These are phyloP conservation scores for Catharus fuscescens DNA, from an alignment of 2,113 vertebrate genomes.

Conservation along the genomic window DNA sequence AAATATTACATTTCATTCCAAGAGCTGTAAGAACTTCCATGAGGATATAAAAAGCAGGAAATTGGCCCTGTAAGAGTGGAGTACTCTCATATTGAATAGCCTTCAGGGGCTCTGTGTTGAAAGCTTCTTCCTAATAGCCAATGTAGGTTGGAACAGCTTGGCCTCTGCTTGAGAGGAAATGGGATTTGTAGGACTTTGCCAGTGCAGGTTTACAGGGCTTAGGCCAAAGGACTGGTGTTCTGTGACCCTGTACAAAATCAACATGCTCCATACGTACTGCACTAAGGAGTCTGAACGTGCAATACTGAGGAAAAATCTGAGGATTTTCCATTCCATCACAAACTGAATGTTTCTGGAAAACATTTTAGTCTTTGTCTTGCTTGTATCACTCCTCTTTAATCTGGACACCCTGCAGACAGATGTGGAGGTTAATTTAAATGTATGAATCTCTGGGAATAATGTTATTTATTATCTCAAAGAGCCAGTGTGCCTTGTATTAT, in stretches of 20 bases:
- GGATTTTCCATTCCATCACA: neutral
- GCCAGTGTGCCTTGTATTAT: neutral
- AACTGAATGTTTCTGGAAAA: neutral
- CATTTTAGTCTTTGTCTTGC: neutral
- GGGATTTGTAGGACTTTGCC: slow-evolving; percentile 27
- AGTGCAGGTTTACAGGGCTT: neutral
- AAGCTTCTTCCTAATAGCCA: slow-evolving; percentile 16
- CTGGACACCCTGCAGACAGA: neutral
- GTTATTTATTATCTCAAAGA: neutral
- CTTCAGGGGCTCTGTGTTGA: neutral
- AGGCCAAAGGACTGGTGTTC: neutral
- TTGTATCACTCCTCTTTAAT: neutral
- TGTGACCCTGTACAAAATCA: neutral
- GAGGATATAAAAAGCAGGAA: slow-evolving; percentile 68
- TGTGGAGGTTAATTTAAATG: neutral
- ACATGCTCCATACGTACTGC: fast-evolving
- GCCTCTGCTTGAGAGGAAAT: slow-evolving; percentile 5
- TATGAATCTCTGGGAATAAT: neutral
- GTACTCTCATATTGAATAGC: slow-evolving; percentile 20
- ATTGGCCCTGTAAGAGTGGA: slow-evolving; percentile 14
- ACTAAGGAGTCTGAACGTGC: neutral
- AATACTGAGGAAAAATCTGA: neutral
- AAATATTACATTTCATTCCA: slow-evolving; percentile 69
- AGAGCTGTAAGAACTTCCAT: slow-evolving; percentile 59
- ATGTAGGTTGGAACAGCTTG: neutral